These are phyloP conservation scores for Steatocranus sp. DNA, from an alignment of 2,797 vertebrate genomes.

Conservation along the genomic window DNA sequence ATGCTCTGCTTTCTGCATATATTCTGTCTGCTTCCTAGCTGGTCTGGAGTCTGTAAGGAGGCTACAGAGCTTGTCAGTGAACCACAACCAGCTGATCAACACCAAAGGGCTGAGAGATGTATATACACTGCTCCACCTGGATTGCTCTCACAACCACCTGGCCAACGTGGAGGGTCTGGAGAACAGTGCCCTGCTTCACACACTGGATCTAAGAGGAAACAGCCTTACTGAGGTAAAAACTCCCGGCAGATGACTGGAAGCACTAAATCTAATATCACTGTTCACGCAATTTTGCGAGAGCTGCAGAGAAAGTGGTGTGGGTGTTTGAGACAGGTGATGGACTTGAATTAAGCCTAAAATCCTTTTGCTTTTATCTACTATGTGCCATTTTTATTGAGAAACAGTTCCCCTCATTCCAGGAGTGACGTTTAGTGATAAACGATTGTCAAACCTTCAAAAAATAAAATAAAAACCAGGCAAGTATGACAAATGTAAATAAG, in stretches of 20 bases:
- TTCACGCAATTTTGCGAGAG: neutral
- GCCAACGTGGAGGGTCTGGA: constrained; percentile 81
- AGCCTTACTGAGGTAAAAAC: constrained; percentile 84
- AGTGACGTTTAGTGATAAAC: neutral
- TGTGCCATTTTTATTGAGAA: neutral
- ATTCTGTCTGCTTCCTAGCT: constrained; percentile 65
- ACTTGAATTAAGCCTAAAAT: neutral
- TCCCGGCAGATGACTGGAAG: neutral
- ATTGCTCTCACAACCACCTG: constrained; percentile 91
- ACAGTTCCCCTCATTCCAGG: neutral
- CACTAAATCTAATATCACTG: neutral
- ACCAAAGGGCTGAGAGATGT: constrained; percentile 81
- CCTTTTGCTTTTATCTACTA: neutral
- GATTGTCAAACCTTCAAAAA: neutral
- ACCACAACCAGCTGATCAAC: constrained; percentile 91
- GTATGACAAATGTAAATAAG: neutral
- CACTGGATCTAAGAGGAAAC: constrained; percentile 87
- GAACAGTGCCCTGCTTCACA: constrained; percentile 83
- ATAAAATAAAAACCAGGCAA: neutral
- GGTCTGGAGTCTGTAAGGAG: constrained; percentile 82
- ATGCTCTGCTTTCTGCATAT: neutral
- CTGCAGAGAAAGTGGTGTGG: neutral
- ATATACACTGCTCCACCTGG: constrained; percentile 82
- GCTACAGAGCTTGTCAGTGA: constrained; percentile 83
- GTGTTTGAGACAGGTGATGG: neutral